phyloP scores from a whole-genome alignment of 2,797 vertebrate genomes.

The Harpagifer antarcticus region DNA sequence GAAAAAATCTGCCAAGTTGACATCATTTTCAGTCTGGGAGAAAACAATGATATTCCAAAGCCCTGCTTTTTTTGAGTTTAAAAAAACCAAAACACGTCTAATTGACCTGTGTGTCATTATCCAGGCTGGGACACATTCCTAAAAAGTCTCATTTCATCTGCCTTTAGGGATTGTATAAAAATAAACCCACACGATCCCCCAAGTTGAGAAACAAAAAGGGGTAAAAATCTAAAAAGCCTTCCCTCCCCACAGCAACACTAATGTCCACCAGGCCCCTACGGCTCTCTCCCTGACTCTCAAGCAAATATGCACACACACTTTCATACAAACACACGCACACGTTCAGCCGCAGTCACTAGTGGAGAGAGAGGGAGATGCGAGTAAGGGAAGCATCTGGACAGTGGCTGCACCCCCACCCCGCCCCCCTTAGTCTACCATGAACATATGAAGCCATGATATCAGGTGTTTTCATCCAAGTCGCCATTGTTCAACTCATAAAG shows the following conservation, averaged over 20 bases:
- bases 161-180: constrained; percentile 74
- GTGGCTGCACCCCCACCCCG: constrained; percentile 70
- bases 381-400: constrained; percentile 73
- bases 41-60: constrained; percentile 62
- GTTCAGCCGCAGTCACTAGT: constrained; percentile 68
- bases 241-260: constrained; percentile 73
- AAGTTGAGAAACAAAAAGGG: constrained; percentile 71
- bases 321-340: constrained; percentile 27
- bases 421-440: constrained; percentile 77
- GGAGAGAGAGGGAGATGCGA: constrained; percentile 81
- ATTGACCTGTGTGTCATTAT: constrained; percentile 51
- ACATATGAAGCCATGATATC: constrained; percentile 84
- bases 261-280: constrained; percentile 66
- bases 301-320: constrained; percentile 52
- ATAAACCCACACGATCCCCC: constrained; percentile 69
- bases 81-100: background rate
- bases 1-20: constrained; percentile 65
- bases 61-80: constrained; percentile 20
- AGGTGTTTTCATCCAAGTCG: constrained; percentile 77
- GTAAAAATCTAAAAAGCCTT: constrained; percentile 68
- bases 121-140: constrained; percentile 56
- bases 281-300: constrained; percentile 76
- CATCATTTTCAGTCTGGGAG: constrained; percentile 72
- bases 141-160: constrained; percentile 60
- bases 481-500: constrained; percentile 81